Base-by-base conservation (phyloP, 2,888 invertebrate species). In the Polymixis flavicincta region DNA sequence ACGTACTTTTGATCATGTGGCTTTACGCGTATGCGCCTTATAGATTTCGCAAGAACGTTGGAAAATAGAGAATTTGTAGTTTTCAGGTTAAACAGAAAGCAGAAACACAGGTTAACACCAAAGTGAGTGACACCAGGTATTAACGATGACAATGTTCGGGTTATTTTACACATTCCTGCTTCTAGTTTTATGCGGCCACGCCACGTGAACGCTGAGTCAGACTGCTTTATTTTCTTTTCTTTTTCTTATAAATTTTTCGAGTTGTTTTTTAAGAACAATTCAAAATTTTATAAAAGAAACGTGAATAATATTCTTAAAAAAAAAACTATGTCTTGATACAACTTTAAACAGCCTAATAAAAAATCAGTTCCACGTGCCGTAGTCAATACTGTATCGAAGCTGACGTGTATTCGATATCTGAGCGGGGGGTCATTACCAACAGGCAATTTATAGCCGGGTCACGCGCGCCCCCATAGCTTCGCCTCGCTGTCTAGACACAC, bases 401-500 rank as follows among this genome's bases (percentile, higher is more conserved):
- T 88, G 79, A 83, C 79, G 72, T 84, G 74, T 79, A 80, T 76
- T 84, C 84, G 83, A 82, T 87, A 84, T 80, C 82, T 80, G 72
- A 77, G 80, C 70, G 76, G 78, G 76, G 78, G 81, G 84, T 84
- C 87, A 87, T 85, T 85, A 88, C 78, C 81, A 80, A 84, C 76
- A 60, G 73, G 66, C 78, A 78, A 82, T 88, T 83, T 77, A 82
- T 75, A 88, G 73, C 73, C 84, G 71, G 74, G 79, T 88, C 87
- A 88, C 87, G 88, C 75, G 78, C 85, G 88, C 81, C 78, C 78
- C 75, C 72, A 73, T 80, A 78, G 80, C 78, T 68, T 71, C 71
- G 69, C 82, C 77, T 72, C 60, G 32, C 80, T 71, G 86, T 86
- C 85, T 87, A 88, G 86, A 87, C 88, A 76, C 76, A 82, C 78